phyloP scores from a whole-genome alignment of 2,888 invertebrate genomes.

The Odontomyia ornata region DNA sequence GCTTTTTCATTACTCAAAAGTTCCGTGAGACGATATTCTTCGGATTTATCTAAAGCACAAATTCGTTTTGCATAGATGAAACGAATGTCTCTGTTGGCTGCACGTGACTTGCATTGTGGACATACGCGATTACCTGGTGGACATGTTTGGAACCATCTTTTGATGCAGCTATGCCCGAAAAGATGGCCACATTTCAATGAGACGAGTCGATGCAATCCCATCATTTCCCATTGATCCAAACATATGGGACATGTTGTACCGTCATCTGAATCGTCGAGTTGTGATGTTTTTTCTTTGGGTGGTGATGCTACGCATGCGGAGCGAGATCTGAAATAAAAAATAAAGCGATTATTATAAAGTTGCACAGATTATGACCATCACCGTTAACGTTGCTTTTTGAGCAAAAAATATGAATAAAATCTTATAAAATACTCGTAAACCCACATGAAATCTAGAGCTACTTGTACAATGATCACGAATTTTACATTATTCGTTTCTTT shows the following conservation, averaged over 20 bases:
- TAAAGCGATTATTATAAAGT: too few relatives aligned
- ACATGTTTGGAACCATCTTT: conserved; percentile 62
- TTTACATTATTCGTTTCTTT: too few relatives aligned
- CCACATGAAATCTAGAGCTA: too few relatives aligned
- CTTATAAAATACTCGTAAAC: too few relatives aligned
- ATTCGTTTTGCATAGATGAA: conserved; percentile 81
- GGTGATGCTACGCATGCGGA: conserved; percentile 29
- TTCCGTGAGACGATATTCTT: conserved; percentile 73
- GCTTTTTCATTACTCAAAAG: conserved; percentile 69
- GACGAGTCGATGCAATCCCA: conserved; percentile 86
- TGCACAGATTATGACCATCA: too few relatives aligned
- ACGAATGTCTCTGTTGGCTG: conserved; percentile 74
- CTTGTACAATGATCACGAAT: too few relatives aligned
- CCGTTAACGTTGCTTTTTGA: too few relatives aligned
- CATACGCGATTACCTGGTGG: conserved; percentile 68
- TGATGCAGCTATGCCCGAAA: conserved; percentile 81
- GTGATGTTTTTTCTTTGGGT: neutral
- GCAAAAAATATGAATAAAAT: too few relatives aligned
- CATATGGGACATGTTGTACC: conserved; percentile 87
- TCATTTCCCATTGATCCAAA: conserved; percentile 85
- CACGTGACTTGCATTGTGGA: conserved; percentile 87
- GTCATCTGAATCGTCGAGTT: conserved; percentile 68
- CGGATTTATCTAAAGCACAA: conserved; percentile 80
- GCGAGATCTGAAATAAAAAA: conserved; percentile 31
- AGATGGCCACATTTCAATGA: conserved; percentile 92